Evolutionary conservation across 2,797 vertebrate genomes (phyloP).

Genomic region (Sciaenops ocellatus): DNA sequence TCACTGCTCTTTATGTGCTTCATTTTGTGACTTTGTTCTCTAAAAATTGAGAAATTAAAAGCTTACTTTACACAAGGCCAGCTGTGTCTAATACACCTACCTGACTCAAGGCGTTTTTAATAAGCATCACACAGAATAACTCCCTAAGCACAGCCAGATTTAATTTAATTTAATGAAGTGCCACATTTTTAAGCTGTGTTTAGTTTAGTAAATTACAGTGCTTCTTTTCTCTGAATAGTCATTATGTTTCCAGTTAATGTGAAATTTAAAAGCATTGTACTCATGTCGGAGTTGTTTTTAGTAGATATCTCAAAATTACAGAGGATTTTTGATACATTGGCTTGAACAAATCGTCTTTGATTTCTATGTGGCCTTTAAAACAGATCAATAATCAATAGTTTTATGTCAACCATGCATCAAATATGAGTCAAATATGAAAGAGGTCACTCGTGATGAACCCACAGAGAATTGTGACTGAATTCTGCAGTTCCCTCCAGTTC

Average conservation of each 20-base stretch:
- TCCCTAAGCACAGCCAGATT: not conserved
- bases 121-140: not conserved
- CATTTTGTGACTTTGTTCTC: not conserved
- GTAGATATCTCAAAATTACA: not conserved
- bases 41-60: not conserved
- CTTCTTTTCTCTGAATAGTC: not conserved
- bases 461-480: not conserved
- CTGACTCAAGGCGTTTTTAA: slow-evolving; percentile 4
- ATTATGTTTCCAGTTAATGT: not conserved
- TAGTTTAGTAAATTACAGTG: not conserved
- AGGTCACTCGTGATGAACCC: not conserved
- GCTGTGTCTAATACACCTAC: not conserved
- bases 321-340: too few species aligned
- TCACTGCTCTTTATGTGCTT: too few species aligned
- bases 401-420: not conserved
- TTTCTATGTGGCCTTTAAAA: not conserved
- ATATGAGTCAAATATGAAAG: not conserved
- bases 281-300: not conserved
- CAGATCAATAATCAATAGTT: not conserved
- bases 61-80: not conserved
- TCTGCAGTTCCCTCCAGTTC: not conserved
- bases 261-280: not conserved
- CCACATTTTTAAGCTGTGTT: not conserved
- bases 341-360: not conserved
- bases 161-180: not conserved